A percentile compares a stretch with the other conserved stretches of the same genome.
Evolutionary conservation across 2,888 invertebrate species (phyloP).

Genomic region (Caenorhabditis sulstoni): DNA sequence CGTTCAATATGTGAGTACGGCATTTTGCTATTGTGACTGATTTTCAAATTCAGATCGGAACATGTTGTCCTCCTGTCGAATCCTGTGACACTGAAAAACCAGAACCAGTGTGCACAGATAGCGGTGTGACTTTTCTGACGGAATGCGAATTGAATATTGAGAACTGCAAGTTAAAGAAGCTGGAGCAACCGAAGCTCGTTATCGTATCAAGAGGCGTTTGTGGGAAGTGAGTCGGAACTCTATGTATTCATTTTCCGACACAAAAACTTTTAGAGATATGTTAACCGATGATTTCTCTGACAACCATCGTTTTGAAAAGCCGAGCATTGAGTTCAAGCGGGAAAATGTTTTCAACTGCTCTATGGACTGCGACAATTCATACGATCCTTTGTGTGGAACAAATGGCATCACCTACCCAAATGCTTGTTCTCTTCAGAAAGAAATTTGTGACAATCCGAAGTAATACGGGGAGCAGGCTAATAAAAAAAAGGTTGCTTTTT

Average conservation of each 20-base stretch:
- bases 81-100: slow-evolving; percentile 63
- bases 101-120: slow-evolving; percentile 73
- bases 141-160: slow-evolving; percentile 64
- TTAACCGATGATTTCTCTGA: slow-evolving; percentile 39
- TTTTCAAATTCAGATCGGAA: slow-evolving; percentile 54
- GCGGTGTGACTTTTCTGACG: slow-evolving; percentile 70
- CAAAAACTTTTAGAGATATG: slow-evolving; percentile 29
- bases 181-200: slow-evolving; percentile 60
- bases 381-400: slow-evolving; percentile 75
- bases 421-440: slow-evolving; percentile 70
- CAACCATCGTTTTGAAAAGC: slow-evolving; percentile 31
- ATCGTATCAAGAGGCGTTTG: slow-evolving; percentile 50
- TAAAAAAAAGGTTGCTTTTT: background rate
- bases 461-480: no score
- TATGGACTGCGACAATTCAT: slow-evolving; percentile 67
- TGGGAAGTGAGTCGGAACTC: slow-evolving; percentile 32
- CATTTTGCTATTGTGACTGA: slow-evolving; percentile 2
- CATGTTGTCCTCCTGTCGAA: slow-evolving; percentile 69
- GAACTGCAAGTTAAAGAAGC: slow-evolving; percentile 63
- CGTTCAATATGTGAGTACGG: slow-evolving; percentile 74
- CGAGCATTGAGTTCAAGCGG: slow-evolving; percentile 49
- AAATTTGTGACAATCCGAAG: slow-evolving; percentile 56
- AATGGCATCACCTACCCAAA: slow-evolving; percentile 75
- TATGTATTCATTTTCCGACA: background rate
- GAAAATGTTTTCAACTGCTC: slow-evolving; percentile 56